A percentile compares a stretch with the other conserved stretches of the same genome.
phyloP scores from a whole-genome alignment of 2,888 invertebrate genomes.

The Chironomus riparius region DNA sequence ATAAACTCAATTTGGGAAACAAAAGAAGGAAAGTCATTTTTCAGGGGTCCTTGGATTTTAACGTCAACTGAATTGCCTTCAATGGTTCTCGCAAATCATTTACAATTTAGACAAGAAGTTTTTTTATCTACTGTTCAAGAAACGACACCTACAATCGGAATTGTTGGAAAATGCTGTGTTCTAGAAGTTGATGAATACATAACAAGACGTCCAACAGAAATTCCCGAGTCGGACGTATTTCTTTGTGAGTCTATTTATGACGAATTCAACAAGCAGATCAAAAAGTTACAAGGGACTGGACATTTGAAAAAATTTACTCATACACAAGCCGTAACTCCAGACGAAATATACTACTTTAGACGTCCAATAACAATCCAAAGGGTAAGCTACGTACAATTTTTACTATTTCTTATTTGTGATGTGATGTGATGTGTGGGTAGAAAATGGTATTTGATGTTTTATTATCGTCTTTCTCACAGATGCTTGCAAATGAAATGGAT shows the following conservation, averaged over 20 bases:
- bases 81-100: constrained; percentile 51
- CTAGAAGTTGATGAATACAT: constrained; percentile 84
- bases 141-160: constrained; percentile 79
- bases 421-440: background rate
- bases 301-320: constrained; percentile 76
- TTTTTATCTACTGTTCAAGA: constrained; percentile 85
- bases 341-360: constrained; percentile 81
- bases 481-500: background rate
- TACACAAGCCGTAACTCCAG: constrained; percentile 76
- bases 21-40: constrained; percentile 76
- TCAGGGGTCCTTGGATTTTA: constrained; percentile 90
- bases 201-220: constrained; percentile 87
- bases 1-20: constrained; percentile 93
- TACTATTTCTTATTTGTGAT: background rate
- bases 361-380: constrained; percentile 55
- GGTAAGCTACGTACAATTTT: constrained; percentile 36
- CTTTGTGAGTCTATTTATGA: constrained; percentile 89
- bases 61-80: constrained; percentile 81
- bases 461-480: background rate
- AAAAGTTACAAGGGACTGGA: constrained; percentile 54
- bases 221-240: constrained; percentile 83
- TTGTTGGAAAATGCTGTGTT: constrained; percentile 86
- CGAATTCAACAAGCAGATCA: constrained; percentile 70
- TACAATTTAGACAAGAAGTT: constrained; percentile 91
- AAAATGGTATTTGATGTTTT: too few relatives aligned